phyloP scores from a whole-genome alignment of 2,113 vertebrate species.

The Corythornis madagascariensis region DNA sequence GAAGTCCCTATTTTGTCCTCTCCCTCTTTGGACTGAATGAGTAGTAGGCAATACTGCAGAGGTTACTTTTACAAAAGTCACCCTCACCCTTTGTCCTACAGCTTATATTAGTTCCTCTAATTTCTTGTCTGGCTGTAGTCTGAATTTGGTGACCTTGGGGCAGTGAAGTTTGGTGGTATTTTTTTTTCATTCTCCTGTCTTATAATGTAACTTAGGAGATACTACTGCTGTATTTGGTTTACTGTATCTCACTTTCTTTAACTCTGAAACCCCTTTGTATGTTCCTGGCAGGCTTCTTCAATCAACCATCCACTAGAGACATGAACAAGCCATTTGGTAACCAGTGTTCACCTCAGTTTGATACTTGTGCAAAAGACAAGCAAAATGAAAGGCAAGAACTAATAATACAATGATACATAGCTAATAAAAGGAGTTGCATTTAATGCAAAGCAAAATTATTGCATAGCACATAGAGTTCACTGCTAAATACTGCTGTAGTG shows the following conservation, averaged over 20 bases:
- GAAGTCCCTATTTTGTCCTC: neutral
- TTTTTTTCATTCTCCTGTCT: neutral
- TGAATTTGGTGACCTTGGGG: neutral
- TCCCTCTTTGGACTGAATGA: neutral
- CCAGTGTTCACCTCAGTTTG: neutral
- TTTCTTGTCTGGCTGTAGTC: neutral
- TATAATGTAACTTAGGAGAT: neutral
- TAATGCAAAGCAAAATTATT: neutral
- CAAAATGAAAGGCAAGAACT: neutral
- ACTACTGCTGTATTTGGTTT: neutral
- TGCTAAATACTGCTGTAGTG: neutral
- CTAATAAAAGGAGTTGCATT: neutral
- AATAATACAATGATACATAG: neutral
- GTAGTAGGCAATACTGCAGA: neutral
- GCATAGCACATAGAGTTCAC: too few relatives aligned
- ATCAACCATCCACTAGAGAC: neutral
- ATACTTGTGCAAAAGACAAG: neutral
- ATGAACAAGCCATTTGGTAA: neutral
- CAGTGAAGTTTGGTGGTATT: neutral
- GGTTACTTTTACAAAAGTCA: slow-evolving; percentile 3
- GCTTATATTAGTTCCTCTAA: slow-evolving; percentile 6
- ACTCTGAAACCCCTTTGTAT: neutral
- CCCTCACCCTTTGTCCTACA: neutral
- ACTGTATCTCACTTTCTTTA: neutral
- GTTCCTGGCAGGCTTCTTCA: neutral